Conservation (phyloP, 2,888 invertebrate species). For the Dyspetes luteomarginatus region DNA sequence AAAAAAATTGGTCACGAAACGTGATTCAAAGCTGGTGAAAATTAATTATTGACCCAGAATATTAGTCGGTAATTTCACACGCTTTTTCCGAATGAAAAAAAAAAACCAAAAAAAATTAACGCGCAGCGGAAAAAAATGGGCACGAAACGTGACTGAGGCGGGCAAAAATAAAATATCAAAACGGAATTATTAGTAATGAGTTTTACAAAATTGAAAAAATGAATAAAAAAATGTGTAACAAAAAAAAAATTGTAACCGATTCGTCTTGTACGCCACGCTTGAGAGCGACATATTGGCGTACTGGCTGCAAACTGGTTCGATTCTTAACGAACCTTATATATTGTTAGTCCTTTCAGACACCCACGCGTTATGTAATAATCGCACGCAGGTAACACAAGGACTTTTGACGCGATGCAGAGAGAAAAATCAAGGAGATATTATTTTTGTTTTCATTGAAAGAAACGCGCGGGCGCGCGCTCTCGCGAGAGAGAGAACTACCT, state of each 20-base stretch:
- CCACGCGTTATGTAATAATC: slow-evolving; percentile 62
- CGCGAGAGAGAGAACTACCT: neutral
- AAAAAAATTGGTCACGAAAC: no score
- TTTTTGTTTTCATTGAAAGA: neutral
- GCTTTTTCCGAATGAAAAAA: no score
- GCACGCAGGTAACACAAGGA: slow-evolving; percentile 69
- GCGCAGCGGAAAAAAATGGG: neutral
- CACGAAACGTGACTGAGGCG: neutral
- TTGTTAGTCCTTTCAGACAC: slow-evolving; percentile 68
- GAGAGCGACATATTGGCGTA: slow-evolving; percentile 56
- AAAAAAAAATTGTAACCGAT: slow-evolving; percentile 57
- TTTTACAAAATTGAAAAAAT: neutral
- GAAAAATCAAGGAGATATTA: slow-evolving; percentile 27
- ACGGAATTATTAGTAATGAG: neutral
- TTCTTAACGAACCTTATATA: slow-evolving; percentile 28
- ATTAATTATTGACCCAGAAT: neutral
- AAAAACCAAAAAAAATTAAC: neutral
- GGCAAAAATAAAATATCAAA: neutral
- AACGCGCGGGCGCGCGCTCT: no score
- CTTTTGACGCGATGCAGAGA: slow-evolving; percentile 47
- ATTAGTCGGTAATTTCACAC: neutral
- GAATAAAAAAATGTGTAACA: slow-evolving; percentile 10
- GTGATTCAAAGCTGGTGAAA: neutral
- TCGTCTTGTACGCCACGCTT: slow-evolving; percentile 62
- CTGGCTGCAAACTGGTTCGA: slow-evolving; percentile 59